A percentile compares a stretch with the other conserved stretches of the same genome.
These are phyloP conservation scores for Xylota sylvarum DNA, from an alignment of 2,888 invertebrate genomes.

Conservation along the genomic window DNA sequence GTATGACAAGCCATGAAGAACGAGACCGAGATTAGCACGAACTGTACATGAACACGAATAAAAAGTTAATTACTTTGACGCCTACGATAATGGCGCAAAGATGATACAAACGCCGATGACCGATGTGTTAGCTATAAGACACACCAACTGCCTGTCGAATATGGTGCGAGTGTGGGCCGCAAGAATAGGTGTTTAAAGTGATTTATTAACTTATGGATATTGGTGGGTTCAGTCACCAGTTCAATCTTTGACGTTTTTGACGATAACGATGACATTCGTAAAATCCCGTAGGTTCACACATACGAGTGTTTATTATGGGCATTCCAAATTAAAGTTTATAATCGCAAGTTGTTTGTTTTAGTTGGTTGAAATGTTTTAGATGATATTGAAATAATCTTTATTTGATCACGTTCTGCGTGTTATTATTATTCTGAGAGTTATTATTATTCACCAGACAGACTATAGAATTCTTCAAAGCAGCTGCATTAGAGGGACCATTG, in stretches of 20 bases:
- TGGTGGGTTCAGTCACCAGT: not conserved
- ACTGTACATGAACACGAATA: constrained; percentile 1
- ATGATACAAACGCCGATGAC: constrained; percentile 63
- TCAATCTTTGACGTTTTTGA: not conserved
- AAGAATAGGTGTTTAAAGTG: constrained; percentile 2
- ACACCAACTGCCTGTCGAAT: constrained; percentile 19
- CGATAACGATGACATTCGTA: not conserved
- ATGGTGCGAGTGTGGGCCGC: constrained; percentile 4
- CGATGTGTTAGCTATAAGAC: constrained; percentile 26
- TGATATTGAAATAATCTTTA: no score
- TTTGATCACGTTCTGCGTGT: no score
- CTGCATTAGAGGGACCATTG: no score
- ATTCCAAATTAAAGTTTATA: not conserved
- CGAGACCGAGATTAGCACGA: constrained; percentile 23
- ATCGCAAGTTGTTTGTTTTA: not conserved
- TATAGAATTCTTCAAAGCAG: no score
- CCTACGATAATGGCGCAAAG: constrained; percentile 22
- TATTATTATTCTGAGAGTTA: no score
- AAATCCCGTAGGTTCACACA: not conserved
- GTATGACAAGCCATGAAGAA: constrained; percentile 14
- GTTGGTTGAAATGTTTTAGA: no score
- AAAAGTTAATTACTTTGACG: constrained; percentile 49
- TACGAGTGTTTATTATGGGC: not conserved
- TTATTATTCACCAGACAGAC: no score
- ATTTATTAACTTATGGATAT: constrained; percentile 13